Conservation (phyloP, 35 echinoderm and acorn worm species). For the Apostichopus parvimensis region DNA sequence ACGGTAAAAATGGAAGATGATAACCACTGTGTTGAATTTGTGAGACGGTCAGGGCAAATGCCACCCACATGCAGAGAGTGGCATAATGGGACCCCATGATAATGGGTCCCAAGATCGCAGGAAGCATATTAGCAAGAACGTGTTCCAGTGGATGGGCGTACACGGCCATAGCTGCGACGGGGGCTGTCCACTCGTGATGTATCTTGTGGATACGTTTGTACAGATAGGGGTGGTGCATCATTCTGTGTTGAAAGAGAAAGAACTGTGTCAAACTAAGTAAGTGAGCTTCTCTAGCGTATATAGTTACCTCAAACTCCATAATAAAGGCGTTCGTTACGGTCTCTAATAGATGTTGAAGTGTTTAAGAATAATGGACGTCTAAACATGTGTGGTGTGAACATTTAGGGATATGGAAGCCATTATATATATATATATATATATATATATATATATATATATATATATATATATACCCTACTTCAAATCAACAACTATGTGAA, state of each 20-base stretch:
- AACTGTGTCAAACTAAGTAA: neutral
- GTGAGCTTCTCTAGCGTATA: too few relatives aligned
- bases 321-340: too few relatives aligned
- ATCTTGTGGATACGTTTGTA: constrained; percentile 63
- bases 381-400: too few relatives aligned
- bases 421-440: too few relatives aligned
- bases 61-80: constrained; percentile 28
- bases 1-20: constrained; percentile 55
- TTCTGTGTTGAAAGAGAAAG: neutral
- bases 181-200: constrained; percentile 64
- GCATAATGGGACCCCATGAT: constrained; percentile 40
- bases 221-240: constrained; percentile 46
- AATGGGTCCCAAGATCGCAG: constrained; percentile 8
- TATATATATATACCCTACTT: too few relatives aligned
- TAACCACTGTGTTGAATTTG: constrained; percentile 38
- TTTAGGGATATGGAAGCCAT: too few relatives aligned
- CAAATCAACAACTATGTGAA: too few relatives aligned
- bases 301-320: too few relatives aligned
- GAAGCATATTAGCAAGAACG: constrained; percentile 23
- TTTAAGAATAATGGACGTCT: too few relatives aligned
- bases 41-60: constrained; percentile 2
- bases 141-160: constrained; percentile 63
- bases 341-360: too few relatives aligned
- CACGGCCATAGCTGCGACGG: constrained; percentile 17
- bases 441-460: too few relatives aligned